Conservation (phyloP, 2,888 invertebrate species). For the Caenorhabditis becei region DNA sequence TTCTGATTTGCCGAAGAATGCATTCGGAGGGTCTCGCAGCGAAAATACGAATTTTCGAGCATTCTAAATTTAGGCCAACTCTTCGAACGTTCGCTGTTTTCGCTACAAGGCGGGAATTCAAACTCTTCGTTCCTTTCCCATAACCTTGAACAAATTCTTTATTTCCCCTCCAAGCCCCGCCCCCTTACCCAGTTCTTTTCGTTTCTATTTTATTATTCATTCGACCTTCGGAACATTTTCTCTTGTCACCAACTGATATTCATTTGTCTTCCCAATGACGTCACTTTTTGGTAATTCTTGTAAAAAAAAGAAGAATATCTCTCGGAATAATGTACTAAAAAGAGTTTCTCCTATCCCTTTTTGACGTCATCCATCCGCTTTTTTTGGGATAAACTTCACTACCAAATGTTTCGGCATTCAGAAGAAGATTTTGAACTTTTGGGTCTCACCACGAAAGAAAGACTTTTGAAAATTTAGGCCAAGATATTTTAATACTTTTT, state of each 20-base stretch:
- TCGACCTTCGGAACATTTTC: conserved; percentile 9
- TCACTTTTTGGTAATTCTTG: no score
- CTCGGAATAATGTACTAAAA: conserved; percentile 26
- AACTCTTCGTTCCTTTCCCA: background rate
- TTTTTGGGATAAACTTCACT: background rate
- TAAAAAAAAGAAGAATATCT: conserved; percentile 21
- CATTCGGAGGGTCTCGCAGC: no score
- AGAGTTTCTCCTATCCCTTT: conserved; percentile 1
- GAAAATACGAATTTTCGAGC: no score
- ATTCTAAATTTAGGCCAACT: no score
- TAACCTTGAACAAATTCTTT: background rate
- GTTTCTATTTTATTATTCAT: conserved; percentile 1
- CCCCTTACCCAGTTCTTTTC: conserved; percentile 1
- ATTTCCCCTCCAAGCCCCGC: background rate
- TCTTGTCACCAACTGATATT: conserved; percentile 4
- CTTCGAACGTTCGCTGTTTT: no score
- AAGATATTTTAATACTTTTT: no score
- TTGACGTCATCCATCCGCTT: conserved; percentile 32
- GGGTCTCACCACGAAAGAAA: no score
- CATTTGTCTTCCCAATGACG: background rate
- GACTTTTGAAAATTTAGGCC: no score
- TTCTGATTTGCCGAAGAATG: no score
- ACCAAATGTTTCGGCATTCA: background rate
- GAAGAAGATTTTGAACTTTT: no score
- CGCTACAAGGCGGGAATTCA: background rate